Conservation (phyloP, 2,888 invertebrate genomes). For the Mythimna vitellina region DNA sequence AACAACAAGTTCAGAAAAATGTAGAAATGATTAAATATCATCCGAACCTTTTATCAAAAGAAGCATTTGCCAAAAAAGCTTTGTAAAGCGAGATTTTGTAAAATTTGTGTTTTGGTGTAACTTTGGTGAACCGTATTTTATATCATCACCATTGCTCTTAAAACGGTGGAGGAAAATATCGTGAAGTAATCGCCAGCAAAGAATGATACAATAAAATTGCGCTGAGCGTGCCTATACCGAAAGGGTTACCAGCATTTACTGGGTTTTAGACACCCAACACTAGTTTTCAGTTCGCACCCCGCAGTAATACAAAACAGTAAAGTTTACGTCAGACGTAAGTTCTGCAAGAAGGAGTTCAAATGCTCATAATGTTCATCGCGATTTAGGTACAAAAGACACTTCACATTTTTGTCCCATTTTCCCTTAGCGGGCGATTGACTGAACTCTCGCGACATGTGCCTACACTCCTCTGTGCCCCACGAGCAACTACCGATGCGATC, state of each 20-base stretch:
- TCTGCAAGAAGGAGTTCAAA: not conserved
- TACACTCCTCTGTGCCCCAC: not conserved
- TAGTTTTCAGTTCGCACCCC: not conserved
- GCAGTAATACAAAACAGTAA: not conserved
- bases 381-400: not conserved
- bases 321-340: not conserved
- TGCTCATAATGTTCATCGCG: no score
- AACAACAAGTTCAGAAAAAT: no score
- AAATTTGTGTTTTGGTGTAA: no score
- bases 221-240: not conserved
- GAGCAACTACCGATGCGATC: not conserved
- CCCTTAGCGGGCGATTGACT: not conserved
- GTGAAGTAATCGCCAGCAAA: no score
- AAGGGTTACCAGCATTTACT: not conserved
- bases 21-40: no score
- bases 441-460: not conserved
- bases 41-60: no score
- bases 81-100: no score
- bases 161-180: no score
- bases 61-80: no score
- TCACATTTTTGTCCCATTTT: not conserved
- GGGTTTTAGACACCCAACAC: not conserved
- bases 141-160: no score
- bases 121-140: no score
- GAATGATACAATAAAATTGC: not conserved